Evolutionary conservation across 2,888 invertebrate species (phyloP).

Genomic region (Pocota personata): DNA sequence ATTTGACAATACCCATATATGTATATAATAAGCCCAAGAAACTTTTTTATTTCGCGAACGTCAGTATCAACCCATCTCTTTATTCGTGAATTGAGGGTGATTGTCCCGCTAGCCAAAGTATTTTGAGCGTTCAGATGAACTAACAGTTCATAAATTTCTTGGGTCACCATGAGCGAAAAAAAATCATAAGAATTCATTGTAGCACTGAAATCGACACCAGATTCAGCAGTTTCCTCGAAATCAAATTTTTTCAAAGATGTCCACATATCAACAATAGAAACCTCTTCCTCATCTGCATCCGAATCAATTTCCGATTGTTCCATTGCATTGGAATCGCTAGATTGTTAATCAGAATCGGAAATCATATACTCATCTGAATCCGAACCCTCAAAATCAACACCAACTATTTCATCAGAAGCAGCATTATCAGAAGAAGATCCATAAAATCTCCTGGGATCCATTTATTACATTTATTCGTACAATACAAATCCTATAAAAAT

Average conservation of each 20-base stretch:
- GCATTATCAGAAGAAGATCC: slow-evolving; percentile 5
- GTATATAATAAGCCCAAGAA: neutral
- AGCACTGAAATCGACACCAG: neutral
- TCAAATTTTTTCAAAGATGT: neutral
- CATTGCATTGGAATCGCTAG: slow-evolving; percentile 4
- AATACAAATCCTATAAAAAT: neutral
- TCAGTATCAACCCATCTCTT: slow-evolving; percentile 8
- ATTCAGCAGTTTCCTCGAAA: neutral
- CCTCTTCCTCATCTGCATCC: neutral
- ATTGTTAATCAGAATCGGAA: slow-evolving; percentile 13
- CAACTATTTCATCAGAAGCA: neutral
- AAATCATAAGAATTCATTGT: neutral
- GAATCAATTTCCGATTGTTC: neutral
- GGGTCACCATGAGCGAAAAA: slow-evolving; percentile 12
- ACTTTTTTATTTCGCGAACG: slow-evolving; percentile 13
- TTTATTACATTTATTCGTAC: neutral
- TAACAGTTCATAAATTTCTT: slow-evolving; percentile 6
- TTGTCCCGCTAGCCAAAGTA: neutral
- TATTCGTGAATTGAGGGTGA: slow-evolving; percentile 13
- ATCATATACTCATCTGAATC: slow-evolving; percentile 22
- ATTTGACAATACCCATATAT: too few species aligned
- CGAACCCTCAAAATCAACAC: slow-evolving; percentile 18
- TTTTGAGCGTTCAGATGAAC: neutral
- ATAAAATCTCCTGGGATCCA: neutral
- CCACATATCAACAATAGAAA: slow-evolving; percentile 5